Evolutionary conservation across 2,888 invertebrate species (phyloP).

Genomic region (Temnothorax unifasciatus): DNA sequence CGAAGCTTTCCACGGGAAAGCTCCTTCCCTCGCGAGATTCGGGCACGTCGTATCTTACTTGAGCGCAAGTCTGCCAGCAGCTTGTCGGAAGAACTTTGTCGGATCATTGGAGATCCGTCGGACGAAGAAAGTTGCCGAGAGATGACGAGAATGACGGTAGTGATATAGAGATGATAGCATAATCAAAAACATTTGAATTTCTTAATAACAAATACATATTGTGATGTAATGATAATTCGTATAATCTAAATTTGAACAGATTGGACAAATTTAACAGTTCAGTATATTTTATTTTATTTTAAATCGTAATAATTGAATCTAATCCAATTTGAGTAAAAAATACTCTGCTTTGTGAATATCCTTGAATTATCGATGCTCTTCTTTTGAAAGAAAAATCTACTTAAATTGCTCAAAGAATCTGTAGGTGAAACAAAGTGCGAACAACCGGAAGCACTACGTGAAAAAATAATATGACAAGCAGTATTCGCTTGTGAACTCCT

Average conservation of each 20-base stretch:
- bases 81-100: slow-evolving; percentile 35
- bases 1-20: slow-evolving; percentile 47
- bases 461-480: slow-evolving; percentile 11
- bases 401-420: slow-evolving; percentile 25
- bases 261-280: not conserved
- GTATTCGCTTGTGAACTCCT: not conserved
- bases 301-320: not conserved
- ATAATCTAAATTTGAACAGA: not conserved
- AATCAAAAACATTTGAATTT: not conserved
- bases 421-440: slow-evolving; percentile 15
- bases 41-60: slow-evolving; percentile 62
- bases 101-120: slow-evolving; percentile 12
- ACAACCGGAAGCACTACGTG: slow-evolving; percentile 27
- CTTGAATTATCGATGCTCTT: not conserved
- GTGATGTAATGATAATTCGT: not conserved
- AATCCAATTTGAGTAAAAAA: not conserved
- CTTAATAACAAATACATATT: not conserved
- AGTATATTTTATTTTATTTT: not conserved
- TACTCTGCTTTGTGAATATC: not conserved
- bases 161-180: not conserved
- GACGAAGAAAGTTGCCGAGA: not conserved
- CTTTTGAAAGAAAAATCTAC: slow-evolving; percentile 1
- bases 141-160: not conserved
- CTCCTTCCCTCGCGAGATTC: slow-evolving; percentile 33
- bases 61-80: slow-evolving; percentile 13